Base-by-base conservation (phyloP, 2,888 invertebrate species). In the Lasioglossum morio region DNA sequence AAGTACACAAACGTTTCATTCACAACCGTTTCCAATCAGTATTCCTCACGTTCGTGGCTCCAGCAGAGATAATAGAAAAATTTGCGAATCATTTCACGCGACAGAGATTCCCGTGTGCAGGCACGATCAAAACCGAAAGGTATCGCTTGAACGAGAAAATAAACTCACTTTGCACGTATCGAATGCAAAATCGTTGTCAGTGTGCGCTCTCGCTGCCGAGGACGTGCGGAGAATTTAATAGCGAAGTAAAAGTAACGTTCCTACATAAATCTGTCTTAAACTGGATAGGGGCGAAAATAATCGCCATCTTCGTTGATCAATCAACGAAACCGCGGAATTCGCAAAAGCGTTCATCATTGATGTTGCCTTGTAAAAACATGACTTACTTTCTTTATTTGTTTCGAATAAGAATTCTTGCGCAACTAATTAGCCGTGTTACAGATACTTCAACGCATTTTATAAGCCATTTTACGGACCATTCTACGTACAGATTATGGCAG, bases 201-300 rank as follows among this genome's bases (percentile, higher is more conserved):
- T 34, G 74, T 75, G 75, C 72, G 66, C 86, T 57, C 63, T 57
- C 16, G 66, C 19, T 60, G 77, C 69, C 23, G 57, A 53, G 43
- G n/a, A 79, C 84, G 85, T 70, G 72, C 43, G 30, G 63, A 16
- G 85, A 85, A 81, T 85, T 86, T 85, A 85, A 86, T 77, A 69
- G 30, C 63, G 0, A n/a, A 73, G 85, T 73, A 86, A 86, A 86
- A 86, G 85, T 81, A 76, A 46, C 73, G 60, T 48, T 53, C 70
- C 53, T 72, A 81, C 37, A 77, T 66, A 48, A 72, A 86, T 48
- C 34, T 72, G 75, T 78, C 48, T 72, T n/a, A 70, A 40, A 23
- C 0, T 34, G 72, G 37, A 34, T 8, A 40, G 43, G 40, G 66
- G 63, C 72, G 40, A 72, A 82, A 82, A 57, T 82, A 82, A 84